Evolutionary conservation across 2,888 invertebrate genomes (phyloP).

Genomic region (Troides aeacus): DNA sequence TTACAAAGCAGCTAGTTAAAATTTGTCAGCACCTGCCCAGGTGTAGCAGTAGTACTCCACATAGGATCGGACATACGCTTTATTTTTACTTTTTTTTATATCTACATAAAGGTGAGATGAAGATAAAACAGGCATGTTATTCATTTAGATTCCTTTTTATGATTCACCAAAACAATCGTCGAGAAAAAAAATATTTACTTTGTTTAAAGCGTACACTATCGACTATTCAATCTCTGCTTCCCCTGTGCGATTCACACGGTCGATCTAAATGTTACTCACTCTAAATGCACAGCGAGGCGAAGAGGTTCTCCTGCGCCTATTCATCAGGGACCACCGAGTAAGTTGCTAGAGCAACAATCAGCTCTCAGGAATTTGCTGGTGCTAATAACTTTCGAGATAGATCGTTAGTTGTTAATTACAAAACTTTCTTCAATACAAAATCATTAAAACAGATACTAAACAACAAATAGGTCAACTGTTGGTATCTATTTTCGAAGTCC

Average conservation of each 20-base stretch:
- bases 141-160: too few species aligned
- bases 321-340: conserved; percentile 23
- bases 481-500: too few species aligned
- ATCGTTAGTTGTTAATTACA: background rate
- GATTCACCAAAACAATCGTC: too few species aligned
- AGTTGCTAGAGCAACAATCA: conserved; percentile 4
- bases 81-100: too few species aligned
- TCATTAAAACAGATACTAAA: too few species aligned
- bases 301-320: conserved; percentile 13
- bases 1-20: too few species aligned
- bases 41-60: too few species aligned
- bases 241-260: conserved; percentile 14
- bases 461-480: too few species aligned
- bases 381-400: conserved; percentile 4
- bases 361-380: conserved; percentile 15
- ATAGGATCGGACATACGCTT: too few species aligned
- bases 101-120: too few species aligned
- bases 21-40: too few species aligned
- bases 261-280: conserved; percentile 10
- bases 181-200: background rate
- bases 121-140: too few species aligned
- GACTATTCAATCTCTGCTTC: conserved; percentile 11
- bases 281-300: conserved; percentile 14
- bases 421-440: background rate
- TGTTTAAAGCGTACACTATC: background rate